Evolutionary conservation across 2,113 vertebrate genomes (phyloP).

Genomic region (Eudyptes chrysolophus): DNA sequence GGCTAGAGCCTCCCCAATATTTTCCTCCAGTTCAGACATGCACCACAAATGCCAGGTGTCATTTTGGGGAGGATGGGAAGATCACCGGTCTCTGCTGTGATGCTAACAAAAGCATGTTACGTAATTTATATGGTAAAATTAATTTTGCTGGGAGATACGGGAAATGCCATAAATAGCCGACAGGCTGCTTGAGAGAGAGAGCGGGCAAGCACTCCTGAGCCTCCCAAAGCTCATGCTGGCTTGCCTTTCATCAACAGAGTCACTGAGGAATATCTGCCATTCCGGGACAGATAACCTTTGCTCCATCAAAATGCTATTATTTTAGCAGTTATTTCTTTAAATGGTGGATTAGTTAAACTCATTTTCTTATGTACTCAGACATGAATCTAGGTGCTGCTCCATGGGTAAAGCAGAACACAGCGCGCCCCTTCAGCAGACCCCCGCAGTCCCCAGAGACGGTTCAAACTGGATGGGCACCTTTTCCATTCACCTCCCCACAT

Average conservation of each 20-base stretch:
- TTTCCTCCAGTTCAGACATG: background rate
- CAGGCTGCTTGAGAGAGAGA: background rate
- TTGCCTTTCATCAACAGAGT: background rate
- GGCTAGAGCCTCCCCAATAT: background rate
- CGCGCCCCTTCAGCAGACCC: background rate
- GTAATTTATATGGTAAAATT: background rate
- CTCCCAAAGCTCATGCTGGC: background rate
- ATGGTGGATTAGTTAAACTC: background rate
- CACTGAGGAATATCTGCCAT: background rate
- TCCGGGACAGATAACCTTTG: background rate
- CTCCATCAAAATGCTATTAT: background rate
- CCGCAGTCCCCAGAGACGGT: accelerated
- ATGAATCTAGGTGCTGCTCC: background rate
- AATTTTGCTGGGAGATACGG: background rate
- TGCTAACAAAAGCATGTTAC: background rate
- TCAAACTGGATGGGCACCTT: accelerated
- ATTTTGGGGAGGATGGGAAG: background rate
- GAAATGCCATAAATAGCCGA: background rate
- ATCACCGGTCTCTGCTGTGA: background rate
- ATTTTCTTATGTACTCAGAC: background rate
- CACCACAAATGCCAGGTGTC: background rate
- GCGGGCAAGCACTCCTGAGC: background rate
- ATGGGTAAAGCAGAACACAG: background rate
- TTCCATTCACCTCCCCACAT: background rate
- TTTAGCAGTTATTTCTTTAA: conserved; percentile 5